Conservation (phyloP, 2,888 invertebrate species). For the Mactromeris polynyma region DNA sequence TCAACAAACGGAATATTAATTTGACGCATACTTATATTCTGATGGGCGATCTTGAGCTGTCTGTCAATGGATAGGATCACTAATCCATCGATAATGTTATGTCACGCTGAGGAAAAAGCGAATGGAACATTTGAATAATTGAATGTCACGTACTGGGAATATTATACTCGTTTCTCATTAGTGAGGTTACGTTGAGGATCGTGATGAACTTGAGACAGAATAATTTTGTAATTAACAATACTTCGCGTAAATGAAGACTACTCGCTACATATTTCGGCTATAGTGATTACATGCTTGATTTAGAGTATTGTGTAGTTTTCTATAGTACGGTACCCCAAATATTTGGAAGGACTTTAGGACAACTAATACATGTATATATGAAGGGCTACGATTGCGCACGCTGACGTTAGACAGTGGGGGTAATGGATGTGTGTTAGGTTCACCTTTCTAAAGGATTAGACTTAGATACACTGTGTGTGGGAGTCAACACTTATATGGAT, state of each 20-base stretch:
- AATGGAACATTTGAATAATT: slow-evolving; percentile 6
- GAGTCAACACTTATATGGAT: too few species aligned
- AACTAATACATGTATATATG: too few species aligned
- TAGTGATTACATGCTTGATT: too few species aligned
- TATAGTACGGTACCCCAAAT: too few species aligned
- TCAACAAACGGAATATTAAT: neutral
- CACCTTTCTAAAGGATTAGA: too few species aligned
- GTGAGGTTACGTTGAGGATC: neutral
- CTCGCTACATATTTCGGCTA: too few species aligned
- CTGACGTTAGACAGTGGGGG: too few species aligned
- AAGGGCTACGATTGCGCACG: too few species aligned
- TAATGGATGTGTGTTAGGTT: too few species aligned
- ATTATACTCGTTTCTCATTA: neutral
- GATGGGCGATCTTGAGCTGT: neutral
- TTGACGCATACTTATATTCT: neutral
- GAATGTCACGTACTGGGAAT: slow-evolving; percentile 2
- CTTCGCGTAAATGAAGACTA: neutral
- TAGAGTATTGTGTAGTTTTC: too few species aligned
- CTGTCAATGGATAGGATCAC: neutral
- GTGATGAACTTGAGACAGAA: neutral
- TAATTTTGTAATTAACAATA: neutral
- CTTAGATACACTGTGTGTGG: too few species aligned
- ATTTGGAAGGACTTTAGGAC: too few species aligned
- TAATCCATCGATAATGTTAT: slow-evolving; percentile 1
- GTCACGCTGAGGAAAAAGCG: neutral